phyloP scores from a whole-genome alignment of 2,113 vertebrate genomes.

The Ceuthmochares aereus region DNA sequence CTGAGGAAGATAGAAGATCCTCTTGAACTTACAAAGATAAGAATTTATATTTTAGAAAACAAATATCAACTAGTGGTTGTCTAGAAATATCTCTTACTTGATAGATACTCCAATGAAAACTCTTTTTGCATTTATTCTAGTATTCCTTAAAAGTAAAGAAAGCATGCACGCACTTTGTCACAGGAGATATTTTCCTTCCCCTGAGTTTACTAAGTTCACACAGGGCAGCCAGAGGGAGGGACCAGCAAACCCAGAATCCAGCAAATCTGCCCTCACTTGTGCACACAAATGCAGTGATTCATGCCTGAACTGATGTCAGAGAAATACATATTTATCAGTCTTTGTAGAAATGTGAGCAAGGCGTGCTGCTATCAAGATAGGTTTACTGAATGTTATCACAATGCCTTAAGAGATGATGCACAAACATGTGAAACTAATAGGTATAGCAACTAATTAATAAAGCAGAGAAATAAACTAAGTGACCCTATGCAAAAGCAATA shows the following conservation, averaged over 20 bases:
- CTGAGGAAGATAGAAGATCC: not conserved
- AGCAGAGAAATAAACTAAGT: accelerated
- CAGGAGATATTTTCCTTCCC: not conserved
- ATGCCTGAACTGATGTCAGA: not conserved
- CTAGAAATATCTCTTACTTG: not conserved
- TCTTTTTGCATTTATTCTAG: not conserved
- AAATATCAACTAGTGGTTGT: not conserved
- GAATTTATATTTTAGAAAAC: not conserved
- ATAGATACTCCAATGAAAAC: not conserved
- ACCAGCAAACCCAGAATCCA: not conserved
- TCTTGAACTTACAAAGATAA: not conserved
- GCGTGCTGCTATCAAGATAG: not conserved
- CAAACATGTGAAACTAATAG: not conserved
- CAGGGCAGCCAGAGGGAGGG: not conserved
- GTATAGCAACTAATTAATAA: not conserved
- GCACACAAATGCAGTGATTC: accelerated
- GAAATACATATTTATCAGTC: not conserved
- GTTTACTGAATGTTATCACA: not conserved
- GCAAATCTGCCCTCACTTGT: not conserved
- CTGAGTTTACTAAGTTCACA: accelerated
- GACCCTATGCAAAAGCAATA: accelerated
- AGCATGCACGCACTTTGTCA: accelerated
- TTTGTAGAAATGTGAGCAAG: not conserved
- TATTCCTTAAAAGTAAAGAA: not conserved
- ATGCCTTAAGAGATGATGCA: not conserved